Evolutionary conservation across 92 coral and sea anemone species (phyloP).

Genomic region (Porites rus): DNA sequence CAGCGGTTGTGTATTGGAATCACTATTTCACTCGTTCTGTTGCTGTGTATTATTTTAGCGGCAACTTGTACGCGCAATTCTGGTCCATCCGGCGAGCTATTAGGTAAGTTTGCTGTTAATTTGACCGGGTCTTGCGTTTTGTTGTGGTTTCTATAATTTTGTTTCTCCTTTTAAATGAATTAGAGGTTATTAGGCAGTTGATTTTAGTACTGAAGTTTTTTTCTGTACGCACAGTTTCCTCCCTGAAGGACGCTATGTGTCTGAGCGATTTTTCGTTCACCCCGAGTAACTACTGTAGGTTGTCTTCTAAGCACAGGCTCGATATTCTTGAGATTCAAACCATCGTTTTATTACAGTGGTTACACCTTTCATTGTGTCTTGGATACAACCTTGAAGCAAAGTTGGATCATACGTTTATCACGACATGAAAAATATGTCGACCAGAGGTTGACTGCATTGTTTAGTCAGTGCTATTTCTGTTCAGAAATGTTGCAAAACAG

Average conservation of each 20-base stretch:
- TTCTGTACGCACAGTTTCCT: background rate
- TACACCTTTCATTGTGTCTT: no score
- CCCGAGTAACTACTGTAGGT: no score
- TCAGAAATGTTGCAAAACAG: no score
- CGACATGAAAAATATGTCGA: no score
- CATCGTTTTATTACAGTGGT: no score
- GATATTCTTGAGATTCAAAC: no score
- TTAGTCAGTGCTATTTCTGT: no score
- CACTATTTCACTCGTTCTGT: background rate
- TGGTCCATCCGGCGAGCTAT: slow-evolving; percentile 42
- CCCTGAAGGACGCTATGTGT: background rate
- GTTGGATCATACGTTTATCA: no score
- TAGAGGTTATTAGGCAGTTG: background rate
- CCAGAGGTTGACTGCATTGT: no score
- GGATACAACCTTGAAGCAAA: no score
- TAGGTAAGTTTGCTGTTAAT: slow-evolving; percentile 42
- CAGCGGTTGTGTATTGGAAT: background rate
- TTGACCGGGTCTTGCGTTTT: slow-evolving; percentile 23
- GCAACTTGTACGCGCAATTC: slow-evolving; percentile 21
- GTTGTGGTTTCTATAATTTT: slow-evolving; percentile 42
- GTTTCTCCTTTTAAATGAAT: background rate
- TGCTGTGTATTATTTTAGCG: slow-evolving; percentile 19
- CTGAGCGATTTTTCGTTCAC: no score
- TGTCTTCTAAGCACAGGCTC: no score
- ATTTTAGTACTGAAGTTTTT: background rate